Base-by-base conservation (phyloP, 2,797 vertebrate species). In the Onychomys leucogaster region DNA sequence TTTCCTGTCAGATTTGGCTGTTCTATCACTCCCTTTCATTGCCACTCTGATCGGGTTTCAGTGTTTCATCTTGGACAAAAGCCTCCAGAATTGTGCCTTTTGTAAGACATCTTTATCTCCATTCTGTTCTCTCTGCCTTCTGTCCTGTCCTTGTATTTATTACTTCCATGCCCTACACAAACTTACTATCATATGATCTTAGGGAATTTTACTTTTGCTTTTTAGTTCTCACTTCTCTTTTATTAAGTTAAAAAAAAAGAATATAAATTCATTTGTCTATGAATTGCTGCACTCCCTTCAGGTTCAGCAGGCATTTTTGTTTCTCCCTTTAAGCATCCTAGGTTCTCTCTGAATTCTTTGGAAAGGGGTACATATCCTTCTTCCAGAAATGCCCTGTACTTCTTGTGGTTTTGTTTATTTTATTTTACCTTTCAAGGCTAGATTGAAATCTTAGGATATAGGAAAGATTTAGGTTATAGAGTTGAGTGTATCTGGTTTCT, bases 381-480 rank as follows among this genome's bases (percentile, higher is more conserved):
- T 87, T 27, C 69, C 34, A 80, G 46, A 95, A 37, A 76, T 69
- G 49, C 59, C 67, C n/a, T 32, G 13, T 19, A 41, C 21, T 95
- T 82, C 12, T 43, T 93, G 10, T 73, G 32, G n/a, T 16, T 77
- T 87, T 61, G 23, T 49, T 87, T 63, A 49, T 88, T 83, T 37
- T 9, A 23, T 12, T 67, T 89, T 29, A 13, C n/a, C 61, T 76
- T 75, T 95, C 43, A 46, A 67, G 59, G 5, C 3, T 75, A 81
- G 52, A 78, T 71, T 94, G 49, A 21, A 84, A 17, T 69, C 27
- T 92, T 25, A 82, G 21, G 41, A 13, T 3, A 61, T 37, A 93
- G n/a, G 37, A 81, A 87, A 90, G 27, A 61, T 46, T 27, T 55
- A 84, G 27, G 32, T 89, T 95, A 93, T 49, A 59, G 73, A 86